Evolutionary conservation across 2,888 invertebrate genomes (phyloP), one percentile per base, ranked within the genome.

Genomic region (Himalopsyche japonica): DNA sequence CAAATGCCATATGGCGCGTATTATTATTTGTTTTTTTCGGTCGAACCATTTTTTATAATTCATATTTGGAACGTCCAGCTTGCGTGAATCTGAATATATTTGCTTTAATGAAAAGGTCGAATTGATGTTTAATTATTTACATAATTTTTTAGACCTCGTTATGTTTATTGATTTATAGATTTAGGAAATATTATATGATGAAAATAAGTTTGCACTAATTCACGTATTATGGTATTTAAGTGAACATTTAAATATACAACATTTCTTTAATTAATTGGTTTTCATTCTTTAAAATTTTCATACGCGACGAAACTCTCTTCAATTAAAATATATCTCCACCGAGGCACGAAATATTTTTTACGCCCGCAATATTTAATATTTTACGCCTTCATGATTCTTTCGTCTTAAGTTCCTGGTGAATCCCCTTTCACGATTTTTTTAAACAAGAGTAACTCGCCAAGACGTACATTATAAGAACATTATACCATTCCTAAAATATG

Each of bases 1-100:
- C 76, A 82, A 82, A 82, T 84, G 84, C 84, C 84, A 84, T 82
- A 84, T 84, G 84, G 84, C 84, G 84, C 79, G 76, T 82, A 84
- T 84, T 82, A 84, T 84, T 82, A 82, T 82, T 81, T 79, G 78
- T 79, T 84, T 84, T 84, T 84, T 82, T 80, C 70, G 15, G 76
- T 76, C 48, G 49, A 20, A 78, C 79, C 84, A 84, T 80, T 82
- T 84, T 84, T 84, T 84, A 48, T 64, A 70, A 70, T 70, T 70
- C 27, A 70, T 80, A 81, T 78, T 78, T 81, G 49, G 79, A 81
- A 78, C 81, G 84, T 84, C 84, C 84, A 84, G 82, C 84, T 81
- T 84, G 84, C 84, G 70, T 27, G 27, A 12, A 27, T 24, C 43
- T 79, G 15, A 47, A 27, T 27, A 27, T 70, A 27, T 70, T 70